Base-by-base conservation (phyloP, 2,888 invertebrate genomes). In the Tetragonisca angustula region DNA sequence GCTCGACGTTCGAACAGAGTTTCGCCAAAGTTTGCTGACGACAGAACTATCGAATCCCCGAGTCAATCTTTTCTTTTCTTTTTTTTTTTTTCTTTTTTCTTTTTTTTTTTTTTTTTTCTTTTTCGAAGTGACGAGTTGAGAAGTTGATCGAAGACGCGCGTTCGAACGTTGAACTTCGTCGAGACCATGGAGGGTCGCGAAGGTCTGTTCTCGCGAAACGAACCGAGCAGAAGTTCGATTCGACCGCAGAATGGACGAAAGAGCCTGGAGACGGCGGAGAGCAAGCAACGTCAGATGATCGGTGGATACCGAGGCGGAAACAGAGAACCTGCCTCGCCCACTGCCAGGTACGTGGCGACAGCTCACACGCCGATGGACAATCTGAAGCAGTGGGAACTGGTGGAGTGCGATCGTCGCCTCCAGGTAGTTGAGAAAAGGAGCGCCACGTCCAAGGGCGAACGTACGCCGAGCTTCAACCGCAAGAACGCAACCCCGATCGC, bases 391-490 rank as follows among this genome's bases (percentile, higher is more conserved):
- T 93, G 93, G 93, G 91, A 93, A 65, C 85, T 93, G 83, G 91
- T 93, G 5, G 91, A 93, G 85, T 92, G 91, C 56, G 95, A 94
- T 2, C 87, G 94, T 83, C 94, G 95, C 54, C 88, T 95, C 9
- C 91, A 92, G 43, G 94, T 95, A 24, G 94, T 95, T 0, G 95
- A 95, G 85, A 94, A 93, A 77, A 93, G 77, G 15, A 75, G 52
- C 21, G 19, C 76, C 1, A 43, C 72, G 2, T 27, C 71, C n/a
- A 76, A 32, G 27, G 21, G 6, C 19, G 50, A 27, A 27, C 76
- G 64, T 36, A 5, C 21, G 0, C 5, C 64, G 15, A 79, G 49
- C 11, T 19, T 82, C 21, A 11, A 24, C 0, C 74, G 76, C 17
- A 21, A 24, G 1, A 56, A 65, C n/a, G 43, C 72, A 0, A 43